Base-by-base conservation (phyloP, 2,113 vertebrate species). In the Bombycilla garrulus region DNA sequence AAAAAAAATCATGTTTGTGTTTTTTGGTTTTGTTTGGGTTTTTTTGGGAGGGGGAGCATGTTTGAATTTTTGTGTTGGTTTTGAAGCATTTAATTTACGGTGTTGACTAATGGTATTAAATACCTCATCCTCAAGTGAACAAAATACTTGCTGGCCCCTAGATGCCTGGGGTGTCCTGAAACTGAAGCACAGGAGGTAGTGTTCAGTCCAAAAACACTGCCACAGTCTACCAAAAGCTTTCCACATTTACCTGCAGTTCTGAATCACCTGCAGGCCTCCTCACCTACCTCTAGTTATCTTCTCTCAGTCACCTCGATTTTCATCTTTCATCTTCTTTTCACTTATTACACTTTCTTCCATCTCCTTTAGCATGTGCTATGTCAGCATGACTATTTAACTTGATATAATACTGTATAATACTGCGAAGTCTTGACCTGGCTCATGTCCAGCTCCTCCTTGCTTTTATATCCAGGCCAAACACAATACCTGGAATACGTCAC, bases 41-140 rank as follows among this genome's bases (percentile, higher is more conserved):
- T n/a, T 26, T 31, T 10, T 4, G 11, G 16, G 8, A 4, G 8
- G 6, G 1, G 3, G 1, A 24, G 4, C 2, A 0, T 17, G 7
- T 66, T 79, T 45, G 9, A 31, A 11, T 35, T 73, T 69, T 54
- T 48, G 1, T 24, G 15, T 16, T 70, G 12, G 6, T 90, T 88
- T 54, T 84, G 5, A 67, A 78, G 28, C 16, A 33, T 54, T 58
- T 81, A 14, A 73, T 18, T 44, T 73, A 64, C 3, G 8, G 2
- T 57, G 67, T 58, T 58, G 20, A 36, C 60, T 54, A 77, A 70
- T 13, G 26, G 10, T 40, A 73, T 70, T 66, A 83, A 80, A 73
- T 54, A 86, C 7, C 12, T 86, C 19, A 58, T 18, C 35, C 44
- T 70, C 47, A 53, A 71, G 22, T 0, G 9, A 26, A 69, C 25